Conservation (phyloP, 1,140 invertebrate genomes). For the Nasonia vitripennis region DNA sequence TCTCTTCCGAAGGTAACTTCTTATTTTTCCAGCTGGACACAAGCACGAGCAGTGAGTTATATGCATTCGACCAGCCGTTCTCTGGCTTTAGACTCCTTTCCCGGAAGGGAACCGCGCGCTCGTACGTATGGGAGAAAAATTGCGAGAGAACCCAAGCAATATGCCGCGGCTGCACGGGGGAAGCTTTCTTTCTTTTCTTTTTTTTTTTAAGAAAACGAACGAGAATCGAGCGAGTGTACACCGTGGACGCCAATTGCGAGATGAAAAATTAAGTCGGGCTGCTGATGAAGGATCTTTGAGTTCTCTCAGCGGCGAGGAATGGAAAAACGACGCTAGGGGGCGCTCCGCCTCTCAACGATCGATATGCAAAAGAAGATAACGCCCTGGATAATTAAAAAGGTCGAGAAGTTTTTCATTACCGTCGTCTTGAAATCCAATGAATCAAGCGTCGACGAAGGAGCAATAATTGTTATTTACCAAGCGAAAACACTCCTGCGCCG, state of each 20-base stretch:
- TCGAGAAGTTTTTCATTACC: background rate
- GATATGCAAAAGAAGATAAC: no score
- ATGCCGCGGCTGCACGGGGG: no score
- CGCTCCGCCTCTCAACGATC: no score
- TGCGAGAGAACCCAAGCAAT: no score
- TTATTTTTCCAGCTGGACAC: constrained; percentile 60
- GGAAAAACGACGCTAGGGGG: background rate
- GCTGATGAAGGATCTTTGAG: background rate
- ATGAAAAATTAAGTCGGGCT: background rate
- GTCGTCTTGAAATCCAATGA: background rate
- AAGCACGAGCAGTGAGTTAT: constrained; percentile 51
- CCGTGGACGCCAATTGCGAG: background rate
- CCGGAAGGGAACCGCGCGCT: background rate
- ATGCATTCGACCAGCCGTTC: constrained; percentile 21
- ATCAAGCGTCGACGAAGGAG: background rate
- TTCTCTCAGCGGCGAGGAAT: background rate
- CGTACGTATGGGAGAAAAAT: background rate
- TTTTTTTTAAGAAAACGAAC: background rate
- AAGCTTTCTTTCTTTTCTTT: background rate
- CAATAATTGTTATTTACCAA: constrained; percentile 1
- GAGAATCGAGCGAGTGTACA: background rate
- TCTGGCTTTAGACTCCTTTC: constrained; percentile 34
- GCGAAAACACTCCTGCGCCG: background rate
- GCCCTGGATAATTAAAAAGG: no score
- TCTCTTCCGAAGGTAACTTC: constrained; percentile 53